Percentiles rank a stretch among this genome's conserved stretches.
These are phyloP conservation scores for Gambusia affinis DNA, from an alignment of 2,113 vertebrate genomes.

Conservation along the genomic window DNA sequence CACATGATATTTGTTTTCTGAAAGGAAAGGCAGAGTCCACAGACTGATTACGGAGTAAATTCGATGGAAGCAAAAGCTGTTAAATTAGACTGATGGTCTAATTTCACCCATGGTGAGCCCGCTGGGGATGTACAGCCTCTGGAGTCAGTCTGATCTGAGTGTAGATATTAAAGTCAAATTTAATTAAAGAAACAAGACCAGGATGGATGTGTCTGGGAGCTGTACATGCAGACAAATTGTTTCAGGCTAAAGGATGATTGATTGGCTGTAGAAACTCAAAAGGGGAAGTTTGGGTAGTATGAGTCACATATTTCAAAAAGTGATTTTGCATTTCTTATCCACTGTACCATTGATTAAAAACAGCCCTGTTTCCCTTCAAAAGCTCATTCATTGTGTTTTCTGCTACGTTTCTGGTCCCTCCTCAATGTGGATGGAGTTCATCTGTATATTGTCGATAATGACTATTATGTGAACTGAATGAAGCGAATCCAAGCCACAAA, in stretches of 20 bases:
- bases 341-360: background rate
- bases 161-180: conserved; percentile 32
- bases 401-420: no score
- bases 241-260: conserved; percentile 5
- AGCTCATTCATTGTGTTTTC: background rate
- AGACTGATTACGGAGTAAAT: conserved; percentile 12
- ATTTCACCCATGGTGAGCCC: conserved; percentile 29
- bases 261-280: background rate
- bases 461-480: conserved; percentile 17
- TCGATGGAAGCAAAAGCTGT: conserved; percentile 23
- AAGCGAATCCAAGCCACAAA: conserved; percentile 3
- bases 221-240: background rate
- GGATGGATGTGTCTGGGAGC: conserved; percentile 14
- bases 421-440: background rate
- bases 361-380: background rate
- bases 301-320: background rate
- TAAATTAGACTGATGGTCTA: conserved; percentile 33
- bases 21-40: background rate
- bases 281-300: background rate
- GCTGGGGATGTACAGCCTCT: background rate
- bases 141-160: conserved; percentile 4
- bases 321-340: background rate
- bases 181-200: conserved; percentile 34
- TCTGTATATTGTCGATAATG: conserved; percentile 30
- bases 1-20: background rate